Base-by-base conservation (phyloP, 2,113 vertebrate species). In the Vulpes vulpes region DNA sequence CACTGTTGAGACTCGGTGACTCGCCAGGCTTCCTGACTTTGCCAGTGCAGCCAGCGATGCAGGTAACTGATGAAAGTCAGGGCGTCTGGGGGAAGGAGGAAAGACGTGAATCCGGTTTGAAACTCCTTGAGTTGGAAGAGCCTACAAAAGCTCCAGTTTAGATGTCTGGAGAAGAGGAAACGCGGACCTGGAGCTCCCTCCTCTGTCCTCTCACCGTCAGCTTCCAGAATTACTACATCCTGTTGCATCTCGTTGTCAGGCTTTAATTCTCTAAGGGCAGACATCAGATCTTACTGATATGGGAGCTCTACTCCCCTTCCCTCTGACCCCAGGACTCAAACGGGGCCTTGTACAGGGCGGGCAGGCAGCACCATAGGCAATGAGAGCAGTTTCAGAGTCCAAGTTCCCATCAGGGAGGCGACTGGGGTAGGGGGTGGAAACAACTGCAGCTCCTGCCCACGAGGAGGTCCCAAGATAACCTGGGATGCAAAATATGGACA, bases 41-140 rank as follows among this genome's bases (percentile, higher is more conserved):
- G 59, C 60, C 5, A 51, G 73, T 35, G 57, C 49, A 51, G 76
- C 32, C 49, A 15, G 51, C 11, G 73, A 27, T 4, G 9, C 19
- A 23, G 67, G 64, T 62, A 10, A 19, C 3, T 23, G 32, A 32
- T 0, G 3, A 27, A 11, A 11, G 43, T 8, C 0, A 35, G 49
- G 2, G 8, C 25, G 0, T 7, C 55, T 8, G 2, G 23, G 23
- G 23, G 9, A 2, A 85, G n/a, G 8, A 49, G 67, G 11, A 51
- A 65, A 64, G 43, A n/a, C 30, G 0, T 3, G 51, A 64, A 82
- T 35, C 25, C 57, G 43, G 74, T 14, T 81, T 60, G 1, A 65
- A 73, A 22, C 3, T 38, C 14, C 51, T 89, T 32, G 19, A 16
- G 30, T 30, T 35, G 23, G 38, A 43, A 8, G 84, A 38, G 59